Base-by-base conservation (phyloP, 1,140 invertebrate species). In the Aphelenchoides avenae region DNA sequence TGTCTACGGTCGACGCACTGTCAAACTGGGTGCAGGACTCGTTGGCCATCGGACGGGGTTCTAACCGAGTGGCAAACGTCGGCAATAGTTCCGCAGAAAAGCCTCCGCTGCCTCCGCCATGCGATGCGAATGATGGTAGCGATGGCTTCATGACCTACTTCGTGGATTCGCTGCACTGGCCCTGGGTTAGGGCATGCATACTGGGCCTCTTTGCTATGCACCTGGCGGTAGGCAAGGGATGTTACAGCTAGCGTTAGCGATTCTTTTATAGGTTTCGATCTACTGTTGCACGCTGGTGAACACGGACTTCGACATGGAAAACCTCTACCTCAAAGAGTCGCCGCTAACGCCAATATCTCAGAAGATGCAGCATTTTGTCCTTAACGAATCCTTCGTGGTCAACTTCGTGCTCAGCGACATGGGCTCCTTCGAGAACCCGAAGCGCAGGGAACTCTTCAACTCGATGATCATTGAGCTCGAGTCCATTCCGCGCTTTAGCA, bases 241-340 rank as follows among this genome's bases (percentile, higher is more conserved):
- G 30, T 42, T 61, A n/a, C n/a, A n/a, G n/a, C n/a, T n/a, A n/a
- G n/a, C n/a, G n/a, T n/a, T n/a, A n/a, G n/a, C n/a, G n/a, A n/a
- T 53, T 60, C 3, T 53, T n/a, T 29, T 61, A 30, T 51, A 60
- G 51, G 5, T 68, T 11, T 30, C 37, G 5, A 29, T 52, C 5
- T 76, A 69, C 36, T 54, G 61, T 18, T 75, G 70, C 37, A 73
- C 70, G 4, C 24, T 64, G 22, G 71, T 73, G 11, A 73, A 71
- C 57, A 73, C 70, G 5, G 43, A 74, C 31, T 73, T 73, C 44
- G 65, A 73, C 41, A 73, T 73, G 70, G 68, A 72, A 39, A 74
- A 72, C 52, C 44, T 72, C 9, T 72, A 72, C 50, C 42, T 72
- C 30, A 63, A 54, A 44, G 63, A 68, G 27, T 69, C 64, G 3